Conservation (phyloP, 37 sponge, comb jelly and placozoan genomes). For the Cliona cf. orientalis region DNA sequence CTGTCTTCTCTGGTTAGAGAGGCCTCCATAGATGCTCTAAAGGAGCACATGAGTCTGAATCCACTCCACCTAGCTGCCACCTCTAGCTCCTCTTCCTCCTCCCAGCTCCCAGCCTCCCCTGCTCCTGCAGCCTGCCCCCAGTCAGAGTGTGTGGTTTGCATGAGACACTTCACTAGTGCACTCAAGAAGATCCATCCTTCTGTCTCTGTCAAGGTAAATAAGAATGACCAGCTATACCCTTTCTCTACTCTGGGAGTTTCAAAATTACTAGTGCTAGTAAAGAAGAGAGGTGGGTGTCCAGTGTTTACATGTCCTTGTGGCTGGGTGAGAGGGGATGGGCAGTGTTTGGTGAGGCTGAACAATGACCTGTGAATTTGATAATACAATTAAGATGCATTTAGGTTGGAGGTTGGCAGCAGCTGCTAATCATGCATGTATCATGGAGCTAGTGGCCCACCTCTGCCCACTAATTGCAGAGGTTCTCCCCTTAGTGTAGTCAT, state of each 20-base stretch:
- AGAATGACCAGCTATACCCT: not conserved
- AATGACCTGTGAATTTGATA: no score
- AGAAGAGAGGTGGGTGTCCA: no score
- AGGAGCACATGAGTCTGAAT: conserved; percentile 50
- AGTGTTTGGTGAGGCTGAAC: no score
- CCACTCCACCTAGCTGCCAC: not conserved
- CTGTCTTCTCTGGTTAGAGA: conserved; percentile 91
- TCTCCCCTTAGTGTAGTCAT: no score
- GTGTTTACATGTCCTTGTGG: not conserved
- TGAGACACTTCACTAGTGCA: conserved; percentile 77
- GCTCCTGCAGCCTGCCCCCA: not conserved
- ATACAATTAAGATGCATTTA: no score
- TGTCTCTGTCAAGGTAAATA: conserved; percentile 68
- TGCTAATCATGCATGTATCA: no score
- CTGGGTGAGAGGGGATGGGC: no score
- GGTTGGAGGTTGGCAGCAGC: no score
- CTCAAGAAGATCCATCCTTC: conserved; percentile 75
- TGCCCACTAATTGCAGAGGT: no score
- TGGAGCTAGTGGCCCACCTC: no score
- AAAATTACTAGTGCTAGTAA: no score
- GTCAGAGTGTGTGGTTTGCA: conserved; percentile 27
- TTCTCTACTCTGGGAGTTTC: no score
- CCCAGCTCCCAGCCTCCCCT: not conserved
- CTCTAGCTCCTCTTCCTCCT: not conserved
- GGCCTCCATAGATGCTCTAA: conserved; percentile 79